These are phyloP conservation scores for Hiodon tergisus DNA, from an alignment of 2,113 vertebrate species.

Conservation along the genomic window DNA sequence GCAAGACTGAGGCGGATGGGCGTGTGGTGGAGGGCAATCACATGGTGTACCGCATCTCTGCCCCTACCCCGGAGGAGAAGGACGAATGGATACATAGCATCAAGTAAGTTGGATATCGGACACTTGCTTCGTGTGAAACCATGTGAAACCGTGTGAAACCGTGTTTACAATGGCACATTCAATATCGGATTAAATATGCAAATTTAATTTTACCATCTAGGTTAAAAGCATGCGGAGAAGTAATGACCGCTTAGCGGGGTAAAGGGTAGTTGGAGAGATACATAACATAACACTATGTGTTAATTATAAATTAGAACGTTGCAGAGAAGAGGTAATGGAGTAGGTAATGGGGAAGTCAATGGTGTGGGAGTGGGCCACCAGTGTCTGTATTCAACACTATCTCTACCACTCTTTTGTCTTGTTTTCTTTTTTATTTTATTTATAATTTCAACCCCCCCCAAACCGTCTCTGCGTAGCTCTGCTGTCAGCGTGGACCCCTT, in stretches of 20 bases:
- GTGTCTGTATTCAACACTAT: slow-evolving; percentile 21
- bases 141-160: too few species aligned
- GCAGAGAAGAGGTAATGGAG: background rate
- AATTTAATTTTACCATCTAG: background rate
- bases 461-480: slow-evolving; percentile 57
- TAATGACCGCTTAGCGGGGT: too few species aligned
- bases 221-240: too few species aligned
- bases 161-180: too few species aligned
- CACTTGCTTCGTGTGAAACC: too few species aligned
- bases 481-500: slow-evolving; percentile 89
- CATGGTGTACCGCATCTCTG: slow-evolving; percentile 87
- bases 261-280: too few species aligned
- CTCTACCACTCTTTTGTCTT: slow-evolving; percentile 11
- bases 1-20: slow-evolving; percentile 85
- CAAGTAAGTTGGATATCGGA: slow-evolving; percentile 56
- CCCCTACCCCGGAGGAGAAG: slow-evolving; percentile 88
- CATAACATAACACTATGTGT: too few species aligned
- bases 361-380: slow-evolving; percentile 12
- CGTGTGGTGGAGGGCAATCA: slow-evolving; percentile 89
- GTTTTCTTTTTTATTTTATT: slow-evolving; percentile 18
- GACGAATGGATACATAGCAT: slow-evolving; percentile 93
- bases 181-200: background rate
- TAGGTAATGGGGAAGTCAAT: background rate
- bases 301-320: too few species aligned
- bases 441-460: slow-evolving; percentile 33